Base-by-base conservation (phyloP, 2,888 invertebrate species). In the Strigamia maritima region DNA sequence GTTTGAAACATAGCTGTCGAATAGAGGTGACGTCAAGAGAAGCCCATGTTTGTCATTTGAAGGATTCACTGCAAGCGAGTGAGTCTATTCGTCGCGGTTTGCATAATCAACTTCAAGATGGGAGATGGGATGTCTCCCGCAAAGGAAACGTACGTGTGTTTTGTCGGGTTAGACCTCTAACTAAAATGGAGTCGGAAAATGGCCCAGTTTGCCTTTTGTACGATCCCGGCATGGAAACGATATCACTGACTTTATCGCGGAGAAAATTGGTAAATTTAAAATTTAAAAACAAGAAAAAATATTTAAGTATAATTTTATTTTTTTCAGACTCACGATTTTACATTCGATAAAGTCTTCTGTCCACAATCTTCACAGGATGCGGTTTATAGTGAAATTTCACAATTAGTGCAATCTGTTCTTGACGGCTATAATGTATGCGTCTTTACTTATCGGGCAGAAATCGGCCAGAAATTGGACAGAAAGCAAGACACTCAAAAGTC, bases 281-380 rank as follows among this genome's bases (percentile, higher is more conserved):
- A 35, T n/a, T n/a, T n/a, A 35, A 8, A 6, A 35, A 35, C 10
- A 8, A n/a, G n/a, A 0, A 1, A 3, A 35, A 8, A 8, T 35
- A 8, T 35, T 35, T 35, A 0, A 35, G 6, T 35, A 1, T 10
- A 35, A 35, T 40, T 19, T 28, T 70, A 12, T 3, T 16, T 28
- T 28, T 70, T 35, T 35, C 35, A 35, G 35, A 35, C 60, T 2
- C 44, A 84, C 81, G 84, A 85, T 76, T 96, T 95, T 84, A 87
- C 88, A 1, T 95, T 95, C 87, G 95, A 96, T 86, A 91, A 91
- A 82, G 93, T 95, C 60, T 96, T 95, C 83, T 89, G 91, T 78
- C 92, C 92, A 0, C 89, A 89, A 80, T 87, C 92, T 8, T 87
- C 89, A 0, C 96, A 96, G 85, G 89, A 89, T 79, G 91, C 92